Percentiles rank a stretch among this genome's conserved stretches.
Conservation (phyloP, 2,113 vertebrate species). For the Toxotes chatareus region DNA sequence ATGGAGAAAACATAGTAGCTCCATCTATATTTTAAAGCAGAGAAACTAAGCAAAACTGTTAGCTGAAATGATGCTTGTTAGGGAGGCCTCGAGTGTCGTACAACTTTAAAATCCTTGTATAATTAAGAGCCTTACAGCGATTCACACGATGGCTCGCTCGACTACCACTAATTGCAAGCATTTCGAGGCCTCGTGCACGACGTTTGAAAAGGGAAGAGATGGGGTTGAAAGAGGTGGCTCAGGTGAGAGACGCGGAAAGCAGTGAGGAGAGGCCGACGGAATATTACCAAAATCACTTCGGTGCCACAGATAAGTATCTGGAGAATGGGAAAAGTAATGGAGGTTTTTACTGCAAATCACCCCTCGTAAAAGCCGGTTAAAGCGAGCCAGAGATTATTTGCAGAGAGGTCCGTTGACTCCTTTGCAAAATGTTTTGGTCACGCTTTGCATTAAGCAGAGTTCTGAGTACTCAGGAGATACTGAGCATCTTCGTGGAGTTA, state of each 20-base stretch:
- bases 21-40: conserved; percentile 58
- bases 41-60: conserved; percentile 50
- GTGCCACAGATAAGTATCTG: conserved; percentile 54
- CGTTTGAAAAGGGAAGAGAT: conserved; percentile 6
- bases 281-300: conserved; percentile 41
- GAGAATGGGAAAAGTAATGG: conserved; percentile 41
- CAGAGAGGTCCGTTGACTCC: conserved; percentile 32
- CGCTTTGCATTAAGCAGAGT: conserved; percentile 51
- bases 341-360: conserved; percentile 51
- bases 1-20: conserved; percentile 47
- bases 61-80: conserved; percentile 41
- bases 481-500: conserved; percentile 23
- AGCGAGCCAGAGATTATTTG: conserved; percentile 43
- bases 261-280: conserved; percentile 35
- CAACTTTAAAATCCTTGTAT: conserved; percentile 66
- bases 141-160: conserved; percentile 42
- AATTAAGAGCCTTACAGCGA: conserved; percentile 59
- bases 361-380: conserved; percentile 51
- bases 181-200: conserved; percentile 27
- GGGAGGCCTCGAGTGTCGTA: conserved; percentile 33
- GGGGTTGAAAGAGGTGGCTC: conserved; percentile 16
- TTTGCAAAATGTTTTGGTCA: conserved; percentile 67
- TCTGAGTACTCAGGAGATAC: conserved; percentile 35
- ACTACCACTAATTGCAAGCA: conserved; percentile 46
- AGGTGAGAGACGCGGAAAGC: conserved; percentile 37